phyloP scores from a whole-genome alignment of 2,888 invertebrate species.

The Acanthopleura granulata region DNA sequence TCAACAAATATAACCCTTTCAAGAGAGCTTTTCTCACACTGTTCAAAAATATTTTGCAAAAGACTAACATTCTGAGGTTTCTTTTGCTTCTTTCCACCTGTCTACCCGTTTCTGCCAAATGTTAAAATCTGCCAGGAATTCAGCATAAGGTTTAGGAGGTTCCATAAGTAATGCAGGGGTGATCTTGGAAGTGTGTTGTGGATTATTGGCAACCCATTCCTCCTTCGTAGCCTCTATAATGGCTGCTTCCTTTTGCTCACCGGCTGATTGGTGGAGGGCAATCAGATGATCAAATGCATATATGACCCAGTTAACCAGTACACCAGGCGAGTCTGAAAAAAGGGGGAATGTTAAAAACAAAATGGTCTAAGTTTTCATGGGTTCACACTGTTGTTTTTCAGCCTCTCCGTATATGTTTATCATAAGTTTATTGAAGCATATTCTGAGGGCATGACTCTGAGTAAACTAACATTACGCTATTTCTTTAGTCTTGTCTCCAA shows the following conservation, averaged over 20 bases:
- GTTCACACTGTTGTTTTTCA: no score
- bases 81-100: constrained; percentile 1
- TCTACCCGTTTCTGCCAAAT: constrained; percentile 42
- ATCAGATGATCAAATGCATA: constrained; percentile 53
- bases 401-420: no score
- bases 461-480: no score
- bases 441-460: not conserved
- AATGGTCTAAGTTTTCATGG: no score
- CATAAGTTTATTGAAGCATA: no score
- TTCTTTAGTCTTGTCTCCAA: no score
- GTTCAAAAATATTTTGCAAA: no score
- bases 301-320: constrained; percentile 61
- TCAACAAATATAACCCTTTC: no score
- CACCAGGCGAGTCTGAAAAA: constrained; percentile 35
- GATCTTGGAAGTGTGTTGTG: constrained; percentile 39
- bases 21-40: no score
- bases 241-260: constrained; percentile 44
- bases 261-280: constrained; percentile 43
- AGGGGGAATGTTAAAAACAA: no score
- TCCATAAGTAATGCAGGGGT: constrained; percentile 39
- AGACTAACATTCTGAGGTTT: not conserved
- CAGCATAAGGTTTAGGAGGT: constrained; percentile 36
- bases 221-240: constrained; percentile 46
- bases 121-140: constrained; percentile 50
- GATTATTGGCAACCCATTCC: constrained; percentile 55